These are phyloP conservation scores for Stratiomys singularior DNA, from an alignment of 2,888 invertebrate genomes.

Conservation along the genomic window DNA sequence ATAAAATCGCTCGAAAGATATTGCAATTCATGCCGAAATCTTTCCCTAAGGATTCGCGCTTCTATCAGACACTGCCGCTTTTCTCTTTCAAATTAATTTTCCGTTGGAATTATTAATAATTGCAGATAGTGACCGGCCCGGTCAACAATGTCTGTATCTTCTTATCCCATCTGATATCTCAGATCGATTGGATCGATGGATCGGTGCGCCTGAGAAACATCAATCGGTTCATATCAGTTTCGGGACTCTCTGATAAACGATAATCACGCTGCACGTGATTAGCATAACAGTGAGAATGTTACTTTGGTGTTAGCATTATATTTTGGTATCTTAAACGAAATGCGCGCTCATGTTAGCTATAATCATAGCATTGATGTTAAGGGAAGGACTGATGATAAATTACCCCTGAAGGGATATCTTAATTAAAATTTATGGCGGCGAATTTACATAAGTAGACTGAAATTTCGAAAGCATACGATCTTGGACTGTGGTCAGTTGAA, in stretches of 20 bases:
- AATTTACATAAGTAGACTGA: conserved; percentile 31
- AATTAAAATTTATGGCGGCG: conserved; percentile 23
- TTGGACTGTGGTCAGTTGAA: too few relatives aligned
- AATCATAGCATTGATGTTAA: neutral
- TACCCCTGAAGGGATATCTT: conserved; percentile 28
- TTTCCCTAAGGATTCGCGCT: neutral
- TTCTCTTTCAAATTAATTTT: conserved; percentile 22
- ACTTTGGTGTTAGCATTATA: neutral
- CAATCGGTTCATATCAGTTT: conserved; percentile 14
- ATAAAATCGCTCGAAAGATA: neutral
- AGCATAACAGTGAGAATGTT: conserved; percentile 34
- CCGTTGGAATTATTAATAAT: conserved; percentile 11
- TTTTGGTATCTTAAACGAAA: too few relatives aligned
- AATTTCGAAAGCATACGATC: neutral
- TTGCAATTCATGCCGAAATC: neutral
- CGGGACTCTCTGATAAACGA: conserved; percentile 11
- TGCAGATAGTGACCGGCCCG: neutral
- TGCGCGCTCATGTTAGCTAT: neutral
- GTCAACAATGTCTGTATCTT: neutral
- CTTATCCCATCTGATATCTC: neutral
- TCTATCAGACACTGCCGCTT: neutral
- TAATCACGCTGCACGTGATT: conserved; percentile 11
- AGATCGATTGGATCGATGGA: neutral
- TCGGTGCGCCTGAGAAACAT: neutral
- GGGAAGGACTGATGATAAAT: conserved; percentile 28